phyloP scores from a whole-genome alignment of 2,888 invertebrate genomes.

The Arrhopalites spinosus region DNA sequence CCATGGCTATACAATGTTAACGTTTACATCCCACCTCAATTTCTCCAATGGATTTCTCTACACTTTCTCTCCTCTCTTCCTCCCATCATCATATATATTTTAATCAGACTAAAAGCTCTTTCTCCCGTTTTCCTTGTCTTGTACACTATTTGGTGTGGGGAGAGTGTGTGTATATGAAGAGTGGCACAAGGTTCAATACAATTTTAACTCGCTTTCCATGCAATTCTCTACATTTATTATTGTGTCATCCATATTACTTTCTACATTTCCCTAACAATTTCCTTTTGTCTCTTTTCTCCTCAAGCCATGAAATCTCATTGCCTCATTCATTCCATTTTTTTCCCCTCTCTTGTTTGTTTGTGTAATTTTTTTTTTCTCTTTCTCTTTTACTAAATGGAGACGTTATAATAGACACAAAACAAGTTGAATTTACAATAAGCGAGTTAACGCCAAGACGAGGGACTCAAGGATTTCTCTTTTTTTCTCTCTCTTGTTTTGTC shows the following conservation, averaged over 20 bases:
- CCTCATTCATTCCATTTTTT: too few relatives aligned
- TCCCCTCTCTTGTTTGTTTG: too few relatives aligned
- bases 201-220: neutral
- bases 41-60: neutral
- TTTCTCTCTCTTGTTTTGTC: neutral
- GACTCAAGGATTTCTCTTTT: too few relatives aligned
- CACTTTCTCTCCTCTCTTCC: too few relatives aligned
- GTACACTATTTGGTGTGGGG: neutral
- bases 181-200: slow-evolving; percentile 1
- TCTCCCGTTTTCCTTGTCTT: neutral
- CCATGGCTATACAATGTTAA: neutral
- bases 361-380: too few relatives aligned
- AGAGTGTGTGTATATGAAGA: neutral
- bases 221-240: neutral
- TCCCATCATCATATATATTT: slow-evolving; percentile 18
- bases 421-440: too few relatives aligned
- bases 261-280: neutral
- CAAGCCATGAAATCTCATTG: too few relatives aligned
- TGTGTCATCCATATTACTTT: neutral
- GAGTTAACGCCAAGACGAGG: too few relatives aligned
- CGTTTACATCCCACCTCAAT: slow-evolving; percentile 1
- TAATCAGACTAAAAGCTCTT: slow-evolving; percentile 23
- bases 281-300: neutral
- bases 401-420: too few relatives aligned
- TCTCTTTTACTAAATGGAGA: too few relatives aligned